Percentiles rank a stretch among this genome's conserved stretches.
Conservation (phyloP, 2,888 invertebrate species). For the Xanthorhoe spadicearia region DNA sequence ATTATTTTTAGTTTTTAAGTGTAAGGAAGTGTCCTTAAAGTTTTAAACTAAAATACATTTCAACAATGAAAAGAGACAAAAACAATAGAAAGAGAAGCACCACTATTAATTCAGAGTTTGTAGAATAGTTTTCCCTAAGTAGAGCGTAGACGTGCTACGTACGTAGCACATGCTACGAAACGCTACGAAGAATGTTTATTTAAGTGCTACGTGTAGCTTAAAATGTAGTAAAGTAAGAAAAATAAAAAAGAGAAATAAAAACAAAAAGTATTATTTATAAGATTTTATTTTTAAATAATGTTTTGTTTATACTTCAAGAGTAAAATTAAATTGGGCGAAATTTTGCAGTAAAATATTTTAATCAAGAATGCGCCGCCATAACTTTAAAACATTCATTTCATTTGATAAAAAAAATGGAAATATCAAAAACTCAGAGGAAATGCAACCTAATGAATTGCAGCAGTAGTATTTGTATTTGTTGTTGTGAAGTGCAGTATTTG, state of each 20-base stretch:
- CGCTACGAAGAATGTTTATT: slow-evolving; percentile 7
- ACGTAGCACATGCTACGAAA: slow-evolving; percentile 22
- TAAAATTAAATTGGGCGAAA: too few relatives aligned
- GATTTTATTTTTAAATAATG: background rate
- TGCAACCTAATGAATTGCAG: too few relatives aligned
- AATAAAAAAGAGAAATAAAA: background rate
- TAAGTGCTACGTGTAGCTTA: background rate
- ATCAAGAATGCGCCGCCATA: too few relatives aligned
- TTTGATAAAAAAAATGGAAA: too few relatives aligned
- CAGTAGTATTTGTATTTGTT: too few relatives aligned
- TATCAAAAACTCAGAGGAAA: too few relatives aligned
- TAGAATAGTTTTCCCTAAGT: slow-evolving; percentile 4
- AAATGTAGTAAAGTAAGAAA: background rate
- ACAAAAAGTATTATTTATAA: background rate
- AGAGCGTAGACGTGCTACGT: slow-evolving; percentile 25
- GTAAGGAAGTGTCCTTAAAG: too few relatives aligned
- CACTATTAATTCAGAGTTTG: background rate
- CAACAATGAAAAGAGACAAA: background rate
- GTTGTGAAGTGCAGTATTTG: too few relatives aligned
- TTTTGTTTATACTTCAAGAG: background rate
- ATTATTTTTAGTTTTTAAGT: too few relatives aligned
- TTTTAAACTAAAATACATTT: too few relatives aligned
- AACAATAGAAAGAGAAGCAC: background rate
- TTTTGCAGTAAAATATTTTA: too few relatives aligned
- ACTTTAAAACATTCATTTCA: too few relatives aligned